A percentile compares a stretch with the other conserved stretches of the same genome.
Evolutionary conservation across 2,113 vertebrate genomes (phyloP).

Genomic region (Bubo bubo): DNA sequence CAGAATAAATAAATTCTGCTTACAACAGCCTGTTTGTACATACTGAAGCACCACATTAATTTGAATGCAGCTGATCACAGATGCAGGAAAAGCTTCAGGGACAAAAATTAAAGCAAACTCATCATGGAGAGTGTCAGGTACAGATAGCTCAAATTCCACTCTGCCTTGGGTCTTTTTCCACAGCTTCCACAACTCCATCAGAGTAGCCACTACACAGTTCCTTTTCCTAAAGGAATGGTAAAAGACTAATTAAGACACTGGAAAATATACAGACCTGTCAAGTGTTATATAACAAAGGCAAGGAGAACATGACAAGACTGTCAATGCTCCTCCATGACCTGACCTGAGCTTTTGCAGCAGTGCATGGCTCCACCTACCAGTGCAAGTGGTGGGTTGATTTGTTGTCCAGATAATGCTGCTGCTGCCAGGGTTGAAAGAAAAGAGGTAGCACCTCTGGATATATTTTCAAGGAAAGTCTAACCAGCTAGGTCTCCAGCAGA

Average conservation of each 20-base stretch:
- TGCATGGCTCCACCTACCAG: rapidly evolving
- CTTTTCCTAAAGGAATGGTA: neutral
- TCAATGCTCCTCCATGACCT: neutral
- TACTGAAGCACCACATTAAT: neutral
- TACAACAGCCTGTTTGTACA: neutral
- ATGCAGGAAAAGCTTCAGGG: neutral
- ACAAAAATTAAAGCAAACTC: neutral
- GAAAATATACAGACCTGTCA: neutral
- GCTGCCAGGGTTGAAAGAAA: neutral
- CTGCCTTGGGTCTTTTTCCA: neutral
- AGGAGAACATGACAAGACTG: neutral
- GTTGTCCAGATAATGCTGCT: neutral
- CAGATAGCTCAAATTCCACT: neutral
- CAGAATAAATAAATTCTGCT: neutral
- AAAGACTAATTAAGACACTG: neutral
- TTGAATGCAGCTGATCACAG: neutral
- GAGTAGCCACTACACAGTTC: neutral
- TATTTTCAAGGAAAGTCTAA: neutral
- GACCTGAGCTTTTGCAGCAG: neutral
- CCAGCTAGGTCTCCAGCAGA: neutral
- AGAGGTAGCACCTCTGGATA: neutral
- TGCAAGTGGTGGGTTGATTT: neutral
- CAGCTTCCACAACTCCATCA: neutral
- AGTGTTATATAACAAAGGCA: neutral
- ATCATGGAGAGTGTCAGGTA: neutral